Percentiles rank a stretch among this genome's conserved stretches.
phyloP scores from a whole-genome alignment of 2,888 invertebrate species.

The Trimorus sp. region DNA sequence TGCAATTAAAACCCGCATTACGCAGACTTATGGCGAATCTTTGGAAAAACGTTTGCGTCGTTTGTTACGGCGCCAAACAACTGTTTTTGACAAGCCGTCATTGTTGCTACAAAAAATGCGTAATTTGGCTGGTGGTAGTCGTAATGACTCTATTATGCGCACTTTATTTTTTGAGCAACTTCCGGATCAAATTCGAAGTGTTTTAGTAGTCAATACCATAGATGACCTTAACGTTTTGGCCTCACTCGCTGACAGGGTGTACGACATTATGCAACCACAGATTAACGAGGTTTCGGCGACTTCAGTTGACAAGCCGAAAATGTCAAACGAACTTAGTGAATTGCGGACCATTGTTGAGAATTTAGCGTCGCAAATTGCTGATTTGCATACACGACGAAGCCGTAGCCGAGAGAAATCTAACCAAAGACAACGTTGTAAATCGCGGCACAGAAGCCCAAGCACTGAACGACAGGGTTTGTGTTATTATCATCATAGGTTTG shows the following conservation, averaged over 20 bases:
- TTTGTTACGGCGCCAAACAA: conserved; percentile 51
- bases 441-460: background rate
- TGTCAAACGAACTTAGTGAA: background rate
- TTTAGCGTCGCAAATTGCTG: background rate
- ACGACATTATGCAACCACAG: conserved; percentile 5
- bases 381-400: too few species aligned
- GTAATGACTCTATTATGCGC: conserved; percentile 24
- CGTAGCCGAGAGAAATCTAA: background rate
- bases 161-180: conserved; percentile 31
- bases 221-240: conserved; percentile 1
- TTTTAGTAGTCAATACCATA: background rate
- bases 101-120: conserved; percentile 19
- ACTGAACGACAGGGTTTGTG: background rate
- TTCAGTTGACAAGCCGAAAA: background rate
- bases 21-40: background rate
- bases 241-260: background rate
- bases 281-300: background rate
- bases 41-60: conserved; percentile 27
- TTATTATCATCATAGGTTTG: conserved; percentile 27
- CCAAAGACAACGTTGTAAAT: background rate
- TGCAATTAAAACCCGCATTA: conserved; percentile 3
- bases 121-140: conserved; percentile 7
- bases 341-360: background rate
- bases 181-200: conserved; percentile 6
- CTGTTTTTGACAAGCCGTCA: conserved; percentile 20